Base-by-base conservation (phyloP, 2,888 invertebrate genomes). In the Sinodicranocentrus sp. region DNA sequence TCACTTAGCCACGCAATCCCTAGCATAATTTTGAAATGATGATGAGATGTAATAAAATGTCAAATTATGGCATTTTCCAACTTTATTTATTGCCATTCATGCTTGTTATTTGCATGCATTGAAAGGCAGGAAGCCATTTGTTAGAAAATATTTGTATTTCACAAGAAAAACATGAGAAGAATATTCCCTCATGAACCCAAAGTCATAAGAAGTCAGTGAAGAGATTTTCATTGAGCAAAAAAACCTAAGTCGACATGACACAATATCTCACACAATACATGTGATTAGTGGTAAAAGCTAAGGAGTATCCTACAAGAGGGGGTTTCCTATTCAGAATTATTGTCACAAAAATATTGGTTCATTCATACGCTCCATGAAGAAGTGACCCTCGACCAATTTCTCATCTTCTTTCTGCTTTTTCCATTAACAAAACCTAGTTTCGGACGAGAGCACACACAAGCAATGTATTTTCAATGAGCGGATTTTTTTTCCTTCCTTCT, bases 21-120 rank as follows among this genome's bases (percentile, higher is more conserved):
- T 3, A 48, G 48, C 17, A 48, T 48, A 48, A 48, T 48, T 48
- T 48, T 5, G 59, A 25, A 26, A 25, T 59, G 25, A 25, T 59
- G 26, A 59, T 25, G 59, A 59, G 59, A 59, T 59, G 59, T 25
- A 59, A 59, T 59, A 59, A 59, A 59, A 23, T 59, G 25, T 25
- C 19, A n/a, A n/a, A n/a, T n/a, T n/a, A n/a, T 33, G 33, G 33
- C 25, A 59, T 48, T n/a, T 17, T 48, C 48, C 17, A 48, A n/a
- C 48, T 48, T 48, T 48, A n/a, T n/a, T 48, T 48, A n/a, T n/a
- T 5, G 48, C 39, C 8, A 39, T 6, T 13, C 8, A 39, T 13
- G 15, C n/a, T 48, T 3, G n/a, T 3, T 13, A 48, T n/a, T 10
- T n/a, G 17, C 48, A 48, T 17, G 17, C 48, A 25, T 25, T 13